Evolutionary conservation across 2,797 vertebrate species (phyloP).

Genomic region (Thripadectes ignobilis): DNA sequence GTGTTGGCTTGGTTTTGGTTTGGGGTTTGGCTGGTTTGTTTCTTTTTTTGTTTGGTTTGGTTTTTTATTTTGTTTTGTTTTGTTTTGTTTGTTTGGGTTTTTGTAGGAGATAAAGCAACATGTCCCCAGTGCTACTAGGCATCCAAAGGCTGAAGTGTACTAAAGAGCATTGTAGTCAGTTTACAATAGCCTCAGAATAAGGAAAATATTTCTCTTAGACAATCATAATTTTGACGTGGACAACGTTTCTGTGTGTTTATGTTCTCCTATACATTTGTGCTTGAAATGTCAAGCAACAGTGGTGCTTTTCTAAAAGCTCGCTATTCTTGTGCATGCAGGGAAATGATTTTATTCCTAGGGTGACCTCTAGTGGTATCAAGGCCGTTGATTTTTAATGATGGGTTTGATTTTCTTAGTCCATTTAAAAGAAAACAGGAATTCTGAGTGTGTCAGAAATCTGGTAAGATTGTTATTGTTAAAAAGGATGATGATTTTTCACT

Average conservation of each 20-base stretch:
- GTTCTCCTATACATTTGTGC: background rate
- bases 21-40: too few relatives aligned
- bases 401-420: background rate
- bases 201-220: background rate
- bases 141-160: background rate
- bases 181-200: background rate
- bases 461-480: background rate
- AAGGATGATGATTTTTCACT: background rate
- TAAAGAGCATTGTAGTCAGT: background rate
- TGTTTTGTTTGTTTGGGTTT: background rate
- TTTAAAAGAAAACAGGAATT: background rate
- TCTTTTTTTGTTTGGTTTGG: too few relatives aligned
- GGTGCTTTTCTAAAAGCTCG: background rate
- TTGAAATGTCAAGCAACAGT: background rate
- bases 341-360: background rate
- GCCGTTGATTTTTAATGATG: background rate
- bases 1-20: background rate
- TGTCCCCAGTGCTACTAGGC: background rate
- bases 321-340: background rate
- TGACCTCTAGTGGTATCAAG: constrained; percentile 57
- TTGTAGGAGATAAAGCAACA: background rate
- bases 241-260: background rate
- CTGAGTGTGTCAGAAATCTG: background rate
- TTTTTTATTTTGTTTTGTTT: too few relatives aligned
- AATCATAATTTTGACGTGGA: background rate